These are phyloP conservation scores for Callochromis pleurospilus DNA, from an alignment of 2,113 vertebrate genomes.

Conservation along the genomic window DNA sequence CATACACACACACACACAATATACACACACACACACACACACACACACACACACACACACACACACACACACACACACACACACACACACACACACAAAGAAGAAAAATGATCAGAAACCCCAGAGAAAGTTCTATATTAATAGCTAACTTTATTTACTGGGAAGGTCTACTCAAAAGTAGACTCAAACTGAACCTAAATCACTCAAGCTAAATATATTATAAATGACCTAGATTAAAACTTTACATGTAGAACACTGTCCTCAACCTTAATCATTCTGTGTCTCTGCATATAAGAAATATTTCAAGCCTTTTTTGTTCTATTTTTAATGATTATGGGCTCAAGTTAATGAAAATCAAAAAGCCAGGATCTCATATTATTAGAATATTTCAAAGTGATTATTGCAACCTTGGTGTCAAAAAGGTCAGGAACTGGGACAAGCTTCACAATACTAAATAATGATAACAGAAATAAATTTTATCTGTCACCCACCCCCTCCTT, in stretches of 20 bases:
- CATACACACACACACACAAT: neutral
- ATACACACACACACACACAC: neutral
- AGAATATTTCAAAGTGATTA: neutral
- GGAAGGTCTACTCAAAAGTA: neutral
- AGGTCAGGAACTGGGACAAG: neutral
- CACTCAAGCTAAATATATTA: neutral
- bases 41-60: neutral
- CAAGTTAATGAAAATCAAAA: neutral
- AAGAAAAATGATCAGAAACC: conserved; percentile 30
- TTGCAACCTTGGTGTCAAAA: neutral
- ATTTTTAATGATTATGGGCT: neutral
- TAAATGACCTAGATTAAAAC: neutral
- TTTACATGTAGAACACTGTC: neutral
- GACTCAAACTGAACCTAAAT: neutral
- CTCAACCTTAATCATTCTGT: neutral
- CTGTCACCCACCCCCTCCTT: neutral
- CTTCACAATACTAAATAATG: neutral
- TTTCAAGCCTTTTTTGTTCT: neutral
- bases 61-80: neutral
- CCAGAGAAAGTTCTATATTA: neutral
- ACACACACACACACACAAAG: neutral
- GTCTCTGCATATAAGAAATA: neutral
- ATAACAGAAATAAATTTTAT: neutral
- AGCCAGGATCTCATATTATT: neutral
- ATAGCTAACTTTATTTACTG: neutral